Base-by-base conservation (phyloP, 2,888 invertebrate genomes). In the Bimastos eiseni region DNA sequence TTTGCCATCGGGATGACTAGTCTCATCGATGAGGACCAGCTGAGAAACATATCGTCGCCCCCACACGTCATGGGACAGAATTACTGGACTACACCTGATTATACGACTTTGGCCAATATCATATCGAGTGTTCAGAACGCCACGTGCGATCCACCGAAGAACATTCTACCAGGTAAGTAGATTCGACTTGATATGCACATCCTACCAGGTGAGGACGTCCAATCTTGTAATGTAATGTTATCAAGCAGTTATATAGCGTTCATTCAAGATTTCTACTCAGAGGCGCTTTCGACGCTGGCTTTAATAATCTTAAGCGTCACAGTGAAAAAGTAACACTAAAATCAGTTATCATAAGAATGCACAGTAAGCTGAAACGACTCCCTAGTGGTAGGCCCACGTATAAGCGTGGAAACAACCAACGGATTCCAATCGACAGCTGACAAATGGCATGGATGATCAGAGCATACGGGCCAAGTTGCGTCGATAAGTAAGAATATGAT, bases 51-150 rank as follows among this genome's bases (percentile, higher is more conserved):
- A 37, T 92, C 91, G 11, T 92, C 92, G 8, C 91, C 91, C 8
- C 92, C 92, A 0, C 92, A 91, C 44, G 6, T 33, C 30, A 70
- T 88, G 41, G 89, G 89, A n/a, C 41, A 83, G 55, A 91, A 91
- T 88, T 92, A 92, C 91, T 92, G 92, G 92, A 91, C 90, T 0
- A 83, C 91, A 0, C 92, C 91, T 1, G 91, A 92, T 89, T 92
- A 92, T 91, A 89, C 30, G 33, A 24, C 90, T 0, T 90, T 92
- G 44, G 84, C 34, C 38, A 89, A n/a, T 83, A 90, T 92, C 33
- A 44, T 92, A 34, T 21, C 49, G 33, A 92, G 89, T 34, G 91
- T 92, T 5, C 91, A 91, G 84, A 90, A 84, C 17, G 90, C 90
- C n/a, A 92, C 92, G 21, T 92, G 92, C 88, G 49, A 55, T 83